These are phyloP conservation scores for Florisuga fusca DNA, from an alignment of 2,797 vertebrate genomes.

Conservation along the genomic window DNA sequence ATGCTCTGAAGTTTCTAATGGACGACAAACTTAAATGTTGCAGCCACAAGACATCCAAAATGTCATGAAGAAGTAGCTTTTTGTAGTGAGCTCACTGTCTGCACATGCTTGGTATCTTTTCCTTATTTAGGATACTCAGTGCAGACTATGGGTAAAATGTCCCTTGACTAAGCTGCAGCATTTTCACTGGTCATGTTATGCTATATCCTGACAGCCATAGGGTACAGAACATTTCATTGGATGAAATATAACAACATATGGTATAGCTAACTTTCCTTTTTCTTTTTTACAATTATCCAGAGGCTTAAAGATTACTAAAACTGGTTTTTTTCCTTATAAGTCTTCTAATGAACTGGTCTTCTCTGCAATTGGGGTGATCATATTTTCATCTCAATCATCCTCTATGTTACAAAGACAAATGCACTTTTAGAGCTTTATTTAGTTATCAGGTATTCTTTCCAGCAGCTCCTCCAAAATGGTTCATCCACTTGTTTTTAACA, in stretches of 20 bases:
- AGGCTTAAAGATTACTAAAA: not conserved
- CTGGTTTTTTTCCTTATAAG: not conserved
- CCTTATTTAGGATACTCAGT: not conserved
- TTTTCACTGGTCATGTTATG: not conserved
- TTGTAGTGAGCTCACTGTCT: not conserved
- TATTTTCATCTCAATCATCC: not conserved
- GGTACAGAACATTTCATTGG: not conserved
- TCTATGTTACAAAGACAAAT: not conserved
- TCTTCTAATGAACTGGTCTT: not conserved
- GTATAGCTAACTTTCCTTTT: not conserved
- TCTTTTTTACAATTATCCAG: not conserved
- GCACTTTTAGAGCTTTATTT: not conserved
- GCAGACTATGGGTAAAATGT: not conserved
- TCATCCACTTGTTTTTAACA: not conserved
- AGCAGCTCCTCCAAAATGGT: not conserved
- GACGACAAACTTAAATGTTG: not conserved
- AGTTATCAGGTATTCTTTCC: not conserved
- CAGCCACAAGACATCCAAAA: not conserved
- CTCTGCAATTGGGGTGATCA: not conserved
- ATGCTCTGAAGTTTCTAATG: not conserved
- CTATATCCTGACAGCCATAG: not conserved
- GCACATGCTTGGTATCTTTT: not conserved
- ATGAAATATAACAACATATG: not conserved
- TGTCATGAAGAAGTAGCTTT: not conserved
- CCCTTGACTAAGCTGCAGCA: not conserved